phyloP scores from a whole-genome alignment of 2,888 invertebrate species.

The Eupithecia insigniata region DNA sequence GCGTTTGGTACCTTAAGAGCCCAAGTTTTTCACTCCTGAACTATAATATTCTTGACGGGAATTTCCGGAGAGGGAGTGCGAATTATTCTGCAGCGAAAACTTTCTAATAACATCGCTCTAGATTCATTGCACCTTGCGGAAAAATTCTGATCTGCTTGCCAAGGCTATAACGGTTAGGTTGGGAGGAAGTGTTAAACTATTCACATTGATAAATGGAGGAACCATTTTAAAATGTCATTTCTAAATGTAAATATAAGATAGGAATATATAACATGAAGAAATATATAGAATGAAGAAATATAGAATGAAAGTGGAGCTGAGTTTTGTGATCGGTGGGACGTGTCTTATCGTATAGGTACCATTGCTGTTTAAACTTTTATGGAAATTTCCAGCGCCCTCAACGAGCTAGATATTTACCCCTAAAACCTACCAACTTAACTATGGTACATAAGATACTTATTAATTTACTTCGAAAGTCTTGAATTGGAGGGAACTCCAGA shows the following conservation, averaged over 20 bases:
- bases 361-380: neutral
- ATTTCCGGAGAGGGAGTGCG: conserved; percentile 55
- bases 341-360: too few relatives aligned
- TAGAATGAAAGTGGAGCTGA: neutral
- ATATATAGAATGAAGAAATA: too few relatives aligned
- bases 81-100: conserved; percentile 69
- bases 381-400: neutral
- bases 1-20: conserved; percentile 24
- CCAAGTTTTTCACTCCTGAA: conserved; percentile 54
- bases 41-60: conserved; percentile 57
- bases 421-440: neutral
- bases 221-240: neutral
- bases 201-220: neutral
- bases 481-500: neutral
- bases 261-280: too few relatives aligned
- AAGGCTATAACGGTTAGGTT: conserved; percentile 48
- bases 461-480: too few relatives aligned
- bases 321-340: neutral
- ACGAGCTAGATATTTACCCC: neutral
- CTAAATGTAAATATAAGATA: neutral
- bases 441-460: neutral
- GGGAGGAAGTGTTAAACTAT: conserved; percentile 10
- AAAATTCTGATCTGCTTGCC: conserved; percentile 65
- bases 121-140: conserved; percentile 78
- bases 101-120: conserved; percentile 74